A percentile compares a stretch with the other conserved stretches of the same genome.
Conservation (phyloP, 2,888 invertebrate species). For the Loripinus fragilis region DNA sequence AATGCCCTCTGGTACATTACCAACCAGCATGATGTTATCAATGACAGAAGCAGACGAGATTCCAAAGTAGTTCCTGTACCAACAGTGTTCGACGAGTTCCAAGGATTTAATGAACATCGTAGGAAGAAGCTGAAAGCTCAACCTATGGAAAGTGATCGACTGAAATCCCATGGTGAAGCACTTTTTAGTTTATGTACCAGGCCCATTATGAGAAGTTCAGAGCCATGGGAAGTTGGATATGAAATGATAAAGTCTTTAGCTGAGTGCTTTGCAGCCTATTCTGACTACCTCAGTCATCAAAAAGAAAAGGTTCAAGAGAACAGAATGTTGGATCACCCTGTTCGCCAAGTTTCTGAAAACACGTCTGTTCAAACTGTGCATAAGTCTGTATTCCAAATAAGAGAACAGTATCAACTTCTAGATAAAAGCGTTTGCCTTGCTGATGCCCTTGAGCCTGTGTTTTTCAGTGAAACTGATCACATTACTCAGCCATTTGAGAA, state of each 20-base stretch:
- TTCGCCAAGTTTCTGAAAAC: not conserved
- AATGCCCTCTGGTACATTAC: not conserved
- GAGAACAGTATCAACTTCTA: conserved; percentile 17
- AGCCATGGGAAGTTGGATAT: conserved; percentile 9
- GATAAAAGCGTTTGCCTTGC: conserved; percentile 24
- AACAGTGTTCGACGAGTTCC: not conserved
- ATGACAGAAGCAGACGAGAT: not conserved
- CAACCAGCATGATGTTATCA: conserved; percentile 4
- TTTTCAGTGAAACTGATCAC: conserved; percentile 47
- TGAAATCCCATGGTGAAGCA: conserved; percentile 36
- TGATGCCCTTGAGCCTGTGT: conserved; percentile 27
- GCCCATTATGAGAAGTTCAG: conserved; percentile 29
- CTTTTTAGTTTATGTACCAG: conserved; percentile 38
- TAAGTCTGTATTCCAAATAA: not conserved
- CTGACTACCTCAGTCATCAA: conserved; percentile 23
- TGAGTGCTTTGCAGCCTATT: conserved; percentile 24
- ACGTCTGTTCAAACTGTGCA: not conserved
- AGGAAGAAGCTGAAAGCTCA: conserved; percentile 21
- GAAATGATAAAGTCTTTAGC: conserved; percentile 8
- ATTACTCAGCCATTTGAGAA: conserved; percentile 24
- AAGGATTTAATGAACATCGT: conserved; percentile 18
- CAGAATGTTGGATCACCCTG: conserved; percentile 28
- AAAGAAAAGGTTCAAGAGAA: not conserved
- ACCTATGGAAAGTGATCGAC: not conserved
- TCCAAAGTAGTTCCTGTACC: not conserved